These are phyloP conservation scores for Drosophila chauvacae DNA, from an alignment of 1,140 invertebrate genomes.

Conservation along the genomic window DNA sequence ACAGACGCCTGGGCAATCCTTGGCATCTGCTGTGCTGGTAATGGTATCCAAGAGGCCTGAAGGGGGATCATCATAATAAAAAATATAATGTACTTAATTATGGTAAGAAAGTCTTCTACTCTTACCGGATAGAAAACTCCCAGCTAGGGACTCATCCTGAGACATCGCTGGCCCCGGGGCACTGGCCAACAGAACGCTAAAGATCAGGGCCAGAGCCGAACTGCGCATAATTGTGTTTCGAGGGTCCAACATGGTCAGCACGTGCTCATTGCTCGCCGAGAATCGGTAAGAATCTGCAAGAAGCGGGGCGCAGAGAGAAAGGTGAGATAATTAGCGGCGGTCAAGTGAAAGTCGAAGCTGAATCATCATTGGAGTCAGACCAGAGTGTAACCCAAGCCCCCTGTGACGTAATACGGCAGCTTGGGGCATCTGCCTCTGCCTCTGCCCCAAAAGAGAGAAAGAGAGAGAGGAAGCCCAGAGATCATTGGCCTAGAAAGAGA, in stretches of 20 bases:
- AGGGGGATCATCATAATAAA: neutral
- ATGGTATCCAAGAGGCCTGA: conserved; percentile 92
- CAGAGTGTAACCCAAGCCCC: conserved; percentile 55
- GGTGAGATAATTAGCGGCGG: conserved; percentile 48
- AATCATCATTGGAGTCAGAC: conserved; percentile 41
- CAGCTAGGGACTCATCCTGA: conserved; percentile 91
- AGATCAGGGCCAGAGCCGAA: conserved; percentile 21
- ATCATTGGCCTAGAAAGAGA: conserved; percentile 76
- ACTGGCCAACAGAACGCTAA: conserved; percentile 35
- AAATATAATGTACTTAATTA: too few species aligned
- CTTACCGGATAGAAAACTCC: conserved; percentile 91
- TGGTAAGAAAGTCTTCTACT: neutral
- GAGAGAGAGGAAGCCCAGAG: conserved; percentile 40
- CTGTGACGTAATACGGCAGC: conserved; percentile 63
- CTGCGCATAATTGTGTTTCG: conserved; percentile 25
- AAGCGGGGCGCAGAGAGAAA: conserved; percentile 3
- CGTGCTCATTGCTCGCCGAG: conserved; percentile 68
- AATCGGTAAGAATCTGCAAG: conserved; percentile 39
- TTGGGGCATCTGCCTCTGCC: conserved; percentile 26
- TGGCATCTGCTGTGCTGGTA: conserved; percentile 91
- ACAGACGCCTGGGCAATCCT: conserved; percentile 94
- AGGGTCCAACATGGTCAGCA: conserved; percentile 48
- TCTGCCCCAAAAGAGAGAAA: conserved; percentile 20
- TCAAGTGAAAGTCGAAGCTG: conserved; percentile 66
- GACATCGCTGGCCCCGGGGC: conserved; percentile 24